Evolutionary conservation across 2,888 invertebrate genomes (phyloP).

Genomic region (Clepsis dumicolana): DNA sequence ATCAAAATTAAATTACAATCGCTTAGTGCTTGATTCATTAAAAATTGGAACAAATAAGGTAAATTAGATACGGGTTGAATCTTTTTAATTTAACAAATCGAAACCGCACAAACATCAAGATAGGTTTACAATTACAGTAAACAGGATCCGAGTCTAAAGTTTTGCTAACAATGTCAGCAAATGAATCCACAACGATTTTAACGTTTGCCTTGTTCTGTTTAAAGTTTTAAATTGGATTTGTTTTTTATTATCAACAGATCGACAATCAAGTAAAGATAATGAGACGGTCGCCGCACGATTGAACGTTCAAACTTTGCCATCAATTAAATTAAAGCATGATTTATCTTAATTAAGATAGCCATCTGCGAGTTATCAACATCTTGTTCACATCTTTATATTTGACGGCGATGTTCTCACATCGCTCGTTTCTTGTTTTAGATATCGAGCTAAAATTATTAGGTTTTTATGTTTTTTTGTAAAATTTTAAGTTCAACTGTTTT

Average conservation of each 20-base stretch:
- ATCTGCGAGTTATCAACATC: constrained; percentile 40
- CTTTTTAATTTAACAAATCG: background rate
- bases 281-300: constrained; percentile 42
- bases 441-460: background rate
- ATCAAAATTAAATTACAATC: background rate
- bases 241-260: constrained; percentile 20
- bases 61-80: no score
- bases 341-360: constrained; percentile 42
- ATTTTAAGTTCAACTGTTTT: no score
- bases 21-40: background rate
- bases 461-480: background rate
- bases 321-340: constrained; percentile 44
- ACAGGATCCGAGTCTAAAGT: background rate
- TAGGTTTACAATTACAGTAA: background rate
- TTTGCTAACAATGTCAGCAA: background rate
- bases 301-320: constrained; percentile 36
- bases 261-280: constrained; percentile 39
- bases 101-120: constrained; percentile 1
- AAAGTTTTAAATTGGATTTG: constrained; percentile 12
- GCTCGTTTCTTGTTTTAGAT: constrained; percentile 6
- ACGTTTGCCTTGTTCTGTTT: background rate
- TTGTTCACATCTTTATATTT: constrained; percentile 39
- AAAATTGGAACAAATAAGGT: background rate
- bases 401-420: constrained; percentile 39
- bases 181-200: background rate